Percentiles rank a stretch among this genome's conserved stretches.
phyloP scores from a whole-genome alignment of 2,888 invertebrate species.

The Pseudococcus viburni region DNA sequence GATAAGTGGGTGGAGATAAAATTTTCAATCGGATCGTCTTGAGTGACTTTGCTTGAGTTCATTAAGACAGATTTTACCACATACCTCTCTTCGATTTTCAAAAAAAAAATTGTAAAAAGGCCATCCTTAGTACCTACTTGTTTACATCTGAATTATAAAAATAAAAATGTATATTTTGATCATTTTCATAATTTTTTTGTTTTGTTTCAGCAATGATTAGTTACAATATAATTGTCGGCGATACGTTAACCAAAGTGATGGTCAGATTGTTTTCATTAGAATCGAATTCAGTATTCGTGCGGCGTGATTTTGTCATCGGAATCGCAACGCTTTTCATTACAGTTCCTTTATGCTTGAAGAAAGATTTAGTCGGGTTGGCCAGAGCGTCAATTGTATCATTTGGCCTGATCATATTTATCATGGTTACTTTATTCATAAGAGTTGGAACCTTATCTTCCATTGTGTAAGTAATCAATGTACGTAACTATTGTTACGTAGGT shows the following conservation, averaged over 20 bases:
- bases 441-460: slow-evolving; percentile 75
- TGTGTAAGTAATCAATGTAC: slow-evolving; percentile 75
- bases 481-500: too few relatives aligned
- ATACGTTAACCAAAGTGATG: slow-evolving; percentile 86
- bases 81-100: too few relatives aligned
- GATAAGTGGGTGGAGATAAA: too few relatives aligned
- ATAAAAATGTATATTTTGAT: background rate
- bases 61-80: too few relatives aligned
- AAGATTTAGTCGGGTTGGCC: slow-evolving; percentile 81
- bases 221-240: slow-evolving; percentile 89
- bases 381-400: slow-evolving; percentile 80
- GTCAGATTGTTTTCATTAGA: slow-evolving; percentile 78
- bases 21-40: too few relatives aligned
- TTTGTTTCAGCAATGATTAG: slow-evolving; percentile 85
- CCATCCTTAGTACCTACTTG: too few relatives aligned
- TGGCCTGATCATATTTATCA: slow-evolving; percentile 81
- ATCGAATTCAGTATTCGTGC: slow-evolving; percentile 75
- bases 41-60: too few relatives aligned
- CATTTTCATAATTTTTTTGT: slow-evolving; percentile 2
- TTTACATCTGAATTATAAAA: background rate
- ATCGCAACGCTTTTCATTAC: slow-evolving; percentile 82
- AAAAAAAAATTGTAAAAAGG: too few relatives aligned
- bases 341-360: slow-evolving; percentile 84
- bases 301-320: slow-evolving; percentile 80
- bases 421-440: slow-evolving; percentile 78